Percentiles rank a stretch among this genome's conserved stretches.
Evolutionary conservation across 2,888 invertebrate species (phyloP).

Genomic region (Aphodius granarius): DNA sequence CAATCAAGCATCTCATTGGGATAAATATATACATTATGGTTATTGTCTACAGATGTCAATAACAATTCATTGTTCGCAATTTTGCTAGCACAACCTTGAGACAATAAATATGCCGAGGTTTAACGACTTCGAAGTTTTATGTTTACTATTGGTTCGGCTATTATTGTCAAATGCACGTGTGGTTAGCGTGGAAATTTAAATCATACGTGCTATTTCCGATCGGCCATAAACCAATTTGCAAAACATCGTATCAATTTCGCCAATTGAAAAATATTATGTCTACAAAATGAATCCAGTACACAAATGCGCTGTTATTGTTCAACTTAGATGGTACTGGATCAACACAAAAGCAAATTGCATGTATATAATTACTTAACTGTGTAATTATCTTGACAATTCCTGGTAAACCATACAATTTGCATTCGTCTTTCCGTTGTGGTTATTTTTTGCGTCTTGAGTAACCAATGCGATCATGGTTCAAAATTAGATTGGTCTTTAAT

Average conservation of each 20-base stretch:
- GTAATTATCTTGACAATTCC: not conserved
- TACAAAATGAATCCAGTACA: not conserved
- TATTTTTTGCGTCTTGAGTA: not conserved
- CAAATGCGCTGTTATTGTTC: not conserved
- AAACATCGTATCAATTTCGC: not conserved
- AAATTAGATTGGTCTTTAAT: not conserved
- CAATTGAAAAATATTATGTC: not conserved
- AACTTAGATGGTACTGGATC: not conserved
- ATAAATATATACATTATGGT: not conserved
- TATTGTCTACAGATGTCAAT: not conserved
- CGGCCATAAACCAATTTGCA: not conserved
- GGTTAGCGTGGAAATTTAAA: not conserved
- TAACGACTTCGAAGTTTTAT: not conserved
- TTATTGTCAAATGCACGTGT: not conserved
- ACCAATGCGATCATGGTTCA: not conserved
- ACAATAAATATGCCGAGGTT: not conserved
- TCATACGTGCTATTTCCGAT: not conserved
- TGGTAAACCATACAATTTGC: not conserved
- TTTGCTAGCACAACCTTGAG: not conserved
- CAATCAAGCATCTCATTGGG: not conserved
- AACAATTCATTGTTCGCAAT: not conserved
- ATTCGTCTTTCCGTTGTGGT: not conserved
- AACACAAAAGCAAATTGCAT: not conserved
- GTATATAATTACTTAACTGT: not conserved
- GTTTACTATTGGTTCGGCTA: not conserved